Conservation (phyloP, 1,140 invertebrate genomes). For the Laodelphax striatellus region DNA sequence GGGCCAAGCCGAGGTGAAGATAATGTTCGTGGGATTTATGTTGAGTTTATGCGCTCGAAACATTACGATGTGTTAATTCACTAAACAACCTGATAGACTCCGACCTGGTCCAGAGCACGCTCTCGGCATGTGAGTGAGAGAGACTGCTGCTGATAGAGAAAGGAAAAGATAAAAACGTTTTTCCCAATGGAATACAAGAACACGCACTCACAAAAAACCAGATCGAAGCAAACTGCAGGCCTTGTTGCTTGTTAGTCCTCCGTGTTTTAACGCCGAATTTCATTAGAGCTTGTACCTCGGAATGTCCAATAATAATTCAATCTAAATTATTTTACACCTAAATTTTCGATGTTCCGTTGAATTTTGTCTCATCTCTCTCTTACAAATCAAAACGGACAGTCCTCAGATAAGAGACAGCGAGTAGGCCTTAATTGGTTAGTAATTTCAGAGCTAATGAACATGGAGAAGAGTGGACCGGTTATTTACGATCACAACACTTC, state of each 20-base stretch:
- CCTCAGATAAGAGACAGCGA: no score
- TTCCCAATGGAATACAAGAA: not conserved
- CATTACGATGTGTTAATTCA: constrained; percentile 4
- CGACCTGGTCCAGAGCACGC: no score
- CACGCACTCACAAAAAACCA: not conserved
- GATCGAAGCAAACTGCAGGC: not conserved
- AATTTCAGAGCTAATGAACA: no score
- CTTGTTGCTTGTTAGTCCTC: not conserved
- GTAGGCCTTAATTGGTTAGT: no score
- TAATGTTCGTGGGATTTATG: constrained; percentile 2
- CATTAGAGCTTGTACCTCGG: not conserved
- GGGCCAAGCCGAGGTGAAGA: not conserved
- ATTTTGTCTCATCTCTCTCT: no score
- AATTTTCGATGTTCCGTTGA: no score
- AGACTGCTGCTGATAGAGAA: not conserved
- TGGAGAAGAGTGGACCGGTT: no score
- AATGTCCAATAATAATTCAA: no score
- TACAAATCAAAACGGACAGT: no score
- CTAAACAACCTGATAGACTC: constrained; percentile 2
- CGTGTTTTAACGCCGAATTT: not conserved
- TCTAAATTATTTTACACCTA: no score
- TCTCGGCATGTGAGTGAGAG: no score
- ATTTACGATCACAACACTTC: no score
- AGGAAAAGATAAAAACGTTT: not conserved
- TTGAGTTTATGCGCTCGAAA: not conserved